Evolutionary conservation across 37 sponge, comb jelly and placozoan species (phyloP).

Genomic region (Hormiphora californensis): DNA sequence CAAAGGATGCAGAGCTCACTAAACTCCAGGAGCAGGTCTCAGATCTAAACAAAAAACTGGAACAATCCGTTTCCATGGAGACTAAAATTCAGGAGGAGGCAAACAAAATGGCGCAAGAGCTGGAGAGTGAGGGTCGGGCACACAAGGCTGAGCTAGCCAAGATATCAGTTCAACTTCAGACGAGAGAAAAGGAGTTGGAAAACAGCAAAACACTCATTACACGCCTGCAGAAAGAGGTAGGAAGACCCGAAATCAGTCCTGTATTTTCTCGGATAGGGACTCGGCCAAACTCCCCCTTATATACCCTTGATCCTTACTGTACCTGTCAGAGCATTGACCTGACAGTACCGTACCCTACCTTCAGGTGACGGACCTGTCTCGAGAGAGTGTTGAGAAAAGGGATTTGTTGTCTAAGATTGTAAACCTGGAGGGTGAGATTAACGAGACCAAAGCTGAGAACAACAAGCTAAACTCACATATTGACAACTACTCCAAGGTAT

Average conservation of each 20-base stretch:
- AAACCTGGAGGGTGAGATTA: background rate
- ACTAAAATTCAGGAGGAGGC: background rate
- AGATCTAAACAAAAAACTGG: conserved; percentile 48
- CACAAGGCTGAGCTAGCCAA: conserved; percentile 21
- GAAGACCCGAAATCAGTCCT: too few species aligned
- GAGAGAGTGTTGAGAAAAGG: background rate
- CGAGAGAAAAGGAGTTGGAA: background rate
- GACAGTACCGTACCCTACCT: too few species aligned
- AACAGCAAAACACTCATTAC: background rate
- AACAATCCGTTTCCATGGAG: too few species aligned
- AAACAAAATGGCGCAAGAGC: background rate
- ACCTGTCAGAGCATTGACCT: too few species aligned
- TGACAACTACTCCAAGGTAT: conserved; percentile 34
- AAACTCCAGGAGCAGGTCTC: background rate
- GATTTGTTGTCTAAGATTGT: conserved; percentile 13
- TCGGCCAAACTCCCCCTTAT: too few species aligned
- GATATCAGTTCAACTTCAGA: conserved; percentile 7
- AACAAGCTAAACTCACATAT: conserved; percentile 5
- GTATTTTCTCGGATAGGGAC: too few species aligned
- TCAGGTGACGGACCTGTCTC: conserved; percentile 9
- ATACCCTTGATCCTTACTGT: too few species aligned
- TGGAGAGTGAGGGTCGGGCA: background rate
- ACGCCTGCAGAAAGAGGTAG: background rate
- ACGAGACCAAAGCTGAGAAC: background rate
- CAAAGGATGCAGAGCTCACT: background rate